phyloP scores from a whole-genome alignment of 2,797 vertebrate species.

The Sebastes trivittatus region DNA sequence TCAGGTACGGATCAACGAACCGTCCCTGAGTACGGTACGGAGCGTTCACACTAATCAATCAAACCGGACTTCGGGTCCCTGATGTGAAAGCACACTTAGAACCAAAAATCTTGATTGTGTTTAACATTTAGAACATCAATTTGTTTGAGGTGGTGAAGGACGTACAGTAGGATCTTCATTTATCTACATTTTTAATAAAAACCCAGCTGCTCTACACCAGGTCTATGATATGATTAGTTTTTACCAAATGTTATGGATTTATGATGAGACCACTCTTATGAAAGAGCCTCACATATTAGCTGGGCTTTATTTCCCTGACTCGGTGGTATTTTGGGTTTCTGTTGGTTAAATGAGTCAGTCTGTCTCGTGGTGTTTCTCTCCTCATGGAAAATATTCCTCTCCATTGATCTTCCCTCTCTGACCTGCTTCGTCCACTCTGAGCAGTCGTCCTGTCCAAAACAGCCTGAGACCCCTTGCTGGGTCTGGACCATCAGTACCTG shows the following conservation, averaged over 20 bases:
- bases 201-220: neutral
- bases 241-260: neutral
- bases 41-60: too few relatives aligned
- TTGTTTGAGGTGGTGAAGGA: neutral
- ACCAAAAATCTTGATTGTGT: neutral
- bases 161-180: neutral
- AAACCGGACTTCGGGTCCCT: too few relatives aligned
- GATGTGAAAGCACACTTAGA: too few relatives aligned
- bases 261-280: neutral
- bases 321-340: constrained; percentile 36
- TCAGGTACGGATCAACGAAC: too few relatives aligned
- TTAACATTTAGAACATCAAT: neutral
- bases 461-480: constrained; percentile 25
- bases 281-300: neutral
- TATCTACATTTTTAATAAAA: neutral
- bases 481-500: constrained; percentile 59
- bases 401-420: constrained; percentile 15
- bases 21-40: too few relatives aligned
- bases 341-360: constrained; percentile 32
- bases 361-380: constrained; percentile 21
- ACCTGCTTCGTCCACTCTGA: constrained; percentile 16
- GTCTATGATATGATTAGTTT: neutral
- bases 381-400: constrained; percentile 26
- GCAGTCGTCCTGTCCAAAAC: constrained; percentile 52
- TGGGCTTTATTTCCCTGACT: constrained; percentile 6